phyloP scores from a whole-genome alignment of 2,797 vertebrate species.

The Cossypha dichroa region DNA sequence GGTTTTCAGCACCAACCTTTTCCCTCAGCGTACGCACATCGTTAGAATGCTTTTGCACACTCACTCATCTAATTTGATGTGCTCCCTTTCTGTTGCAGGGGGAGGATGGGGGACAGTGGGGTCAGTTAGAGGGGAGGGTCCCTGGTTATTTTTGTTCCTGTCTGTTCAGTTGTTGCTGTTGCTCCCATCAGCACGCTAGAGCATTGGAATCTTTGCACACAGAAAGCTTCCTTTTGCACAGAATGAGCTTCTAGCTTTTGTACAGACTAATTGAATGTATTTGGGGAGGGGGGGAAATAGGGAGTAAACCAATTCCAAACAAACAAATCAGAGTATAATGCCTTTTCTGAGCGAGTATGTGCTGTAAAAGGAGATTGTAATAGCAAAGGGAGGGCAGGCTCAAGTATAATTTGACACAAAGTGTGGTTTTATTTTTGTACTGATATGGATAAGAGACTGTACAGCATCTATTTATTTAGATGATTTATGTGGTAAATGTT shows the following conservation, averaged over 20 bases:
- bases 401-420: slow-evolving; percentile 69
- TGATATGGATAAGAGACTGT: slow-evolving; percentile 80
- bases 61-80: background rate
- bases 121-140: background rate
- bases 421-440: slow-evolving; percentile 83
- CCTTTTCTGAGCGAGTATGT: slow-evolving; percentile 55
- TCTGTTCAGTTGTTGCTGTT: slow-evolving; percentile 38
- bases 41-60: background rate
- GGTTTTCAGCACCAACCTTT: background rate
- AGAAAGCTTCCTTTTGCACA: slow-evolving; percentile 79
- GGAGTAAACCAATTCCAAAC: slow-evolving; percentile 37
- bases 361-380: slow-evolving; percentile 62
- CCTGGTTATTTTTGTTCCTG: background rate
- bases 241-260: slow-evolving; percentile 77
- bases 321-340: slow-evolving; percentile 42
- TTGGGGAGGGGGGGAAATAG: slow-evolving; percentile 29
- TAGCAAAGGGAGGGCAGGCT: slow-evolving; percentile 59
- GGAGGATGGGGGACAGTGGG: background rate
- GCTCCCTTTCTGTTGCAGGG: background rate
- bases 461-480: slow-evolving; percentile 86
- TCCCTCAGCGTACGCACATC: background rate
- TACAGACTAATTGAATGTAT: slow-evolving; percentile 82
- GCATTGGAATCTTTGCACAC: slow-evolving; percentile 70
- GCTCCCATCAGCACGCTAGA: slow-evolving; percentile 44
- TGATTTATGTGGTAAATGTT: slow-evolving; percentile 82